Base-by-base conservation (phyloP, 2,888 invertebrate species). In the Amiota mariae region DNA sequence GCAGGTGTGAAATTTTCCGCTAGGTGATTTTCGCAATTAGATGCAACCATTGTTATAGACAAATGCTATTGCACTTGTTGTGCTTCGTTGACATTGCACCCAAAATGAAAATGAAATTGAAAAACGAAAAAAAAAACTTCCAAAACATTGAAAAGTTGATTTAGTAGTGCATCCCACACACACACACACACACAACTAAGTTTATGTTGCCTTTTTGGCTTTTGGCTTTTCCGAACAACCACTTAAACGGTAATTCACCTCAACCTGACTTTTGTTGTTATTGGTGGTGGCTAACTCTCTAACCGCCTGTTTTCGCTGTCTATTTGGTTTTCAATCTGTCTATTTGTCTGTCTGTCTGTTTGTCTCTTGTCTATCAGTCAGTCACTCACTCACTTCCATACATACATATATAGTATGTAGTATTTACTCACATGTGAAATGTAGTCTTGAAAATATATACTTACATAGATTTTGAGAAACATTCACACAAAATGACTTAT, bases 181-280 rank as follows among this genome's bases (percentile, higher is more conserved):
- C 36, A 6, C 36, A 6, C 36, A 24, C 24, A 24, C 3, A 24
- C 47, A 24, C 24, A 73, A 63, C 18, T 13, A 47, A 49, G 54
- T 46, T 51, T 18, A 54, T 56, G 74, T 18, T 64, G 70, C 68
- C 72, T 72, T 36, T 76, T 72, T 73, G 66, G 67, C 74, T 64
- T 51, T 72, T 72, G 70, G 64, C 68, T 72, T 73, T 75, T 78
- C 75, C 75, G 13, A 63, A 64, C 64, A 74, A 71, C 76, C 72
- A 79, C 76, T 81, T 81, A 80, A 79, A 78, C 81, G 80, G 80
- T 81, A 74, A 71, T 81, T 80, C 75, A 81, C 73, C 80, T 71
- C 79, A 56, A 70, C 12, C 49, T 67, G 20, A 12, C 66, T 20
- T 2, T 24, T 24, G 36, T 46, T 36, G 70, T 73, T 72, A 75